phyloP scores from a whole-genome alignment of 64 coral and sea anemone species.

The Hydrozoanthus tunicans region DNA sequence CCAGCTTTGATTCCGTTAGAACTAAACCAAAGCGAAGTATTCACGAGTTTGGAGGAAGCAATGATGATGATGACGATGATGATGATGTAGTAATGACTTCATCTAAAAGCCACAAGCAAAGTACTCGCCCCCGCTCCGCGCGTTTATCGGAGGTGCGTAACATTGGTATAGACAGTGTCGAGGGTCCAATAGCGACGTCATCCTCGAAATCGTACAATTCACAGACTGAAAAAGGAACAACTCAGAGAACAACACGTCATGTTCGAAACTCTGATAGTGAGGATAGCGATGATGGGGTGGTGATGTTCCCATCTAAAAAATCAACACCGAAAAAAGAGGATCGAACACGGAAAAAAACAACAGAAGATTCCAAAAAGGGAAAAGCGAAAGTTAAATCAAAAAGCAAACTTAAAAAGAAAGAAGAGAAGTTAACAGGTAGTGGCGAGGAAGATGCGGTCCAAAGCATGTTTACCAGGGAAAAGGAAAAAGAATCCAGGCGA shows the following conservation, averaged over 20 bases:
- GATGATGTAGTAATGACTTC: conserved; percentile 47
- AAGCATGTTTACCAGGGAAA: conserved; percentile 4
- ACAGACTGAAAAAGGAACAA: neutral
- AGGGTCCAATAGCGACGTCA: neutral
- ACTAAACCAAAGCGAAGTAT: conserved; percentile 42
- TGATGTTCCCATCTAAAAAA: conserved; percentile 25
- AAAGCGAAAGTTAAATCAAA: conserved; percentile 33
- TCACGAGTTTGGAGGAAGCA: conserved; percentile 50
- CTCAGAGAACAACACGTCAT: neutral
- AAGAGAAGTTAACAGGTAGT: neutral
- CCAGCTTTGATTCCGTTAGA: neutral
- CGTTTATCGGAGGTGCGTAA: neutral
- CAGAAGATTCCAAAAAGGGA: neutral
- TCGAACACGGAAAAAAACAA: neutral
- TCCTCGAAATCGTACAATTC: neutral
- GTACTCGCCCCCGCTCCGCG: neutral
- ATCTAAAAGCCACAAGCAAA: neutral
- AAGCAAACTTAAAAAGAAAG: conserved; percentile 5
- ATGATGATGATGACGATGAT: conserved; percentile 39
- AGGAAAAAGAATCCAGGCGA: neutral
- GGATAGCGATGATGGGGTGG: conserved; percentile 36
- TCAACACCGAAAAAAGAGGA: conserved; percentile 7
- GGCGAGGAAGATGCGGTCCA: neutral
- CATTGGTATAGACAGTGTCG: neutral
- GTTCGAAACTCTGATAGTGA: conserved; percentile 21